Base-by-base conservation (phyloP, 2,113 vertebrate genomes). In the Falcunculus frontatus region DNA sequence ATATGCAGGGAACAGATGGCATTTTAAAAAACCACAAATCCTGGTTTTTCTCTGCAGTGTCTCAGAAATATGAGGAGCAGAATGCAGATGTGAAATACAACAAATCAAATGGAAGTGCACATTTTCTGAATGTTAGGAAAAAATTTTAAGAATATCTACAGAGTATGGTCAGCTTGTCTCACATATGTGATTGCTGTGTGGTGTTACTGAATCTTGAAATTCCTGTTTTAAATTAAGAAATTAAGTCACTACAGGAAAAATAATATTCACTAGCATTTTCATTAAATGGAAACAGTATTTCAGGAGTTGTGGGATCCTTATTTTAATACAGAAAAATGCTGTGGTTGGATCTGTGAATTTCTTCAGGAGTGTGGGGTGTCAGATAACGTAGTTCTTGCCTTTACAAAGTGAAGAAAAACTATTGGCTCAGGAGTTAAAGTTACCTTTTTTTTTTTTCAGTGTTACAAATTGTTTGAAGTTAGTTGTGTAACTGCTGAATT, bases 1-100 rank as follows among this genome's bases (percentile, higher is more conserved):
- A 95, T 87, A 90, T 67, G 83, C 52, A 56, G 65, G 83, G 86
- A 97, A 92, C 94, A 95, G 94, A 91, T 97, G 94, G 80, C 77
- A 81, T 92, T 89, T 19, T 0, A 50, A 80, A 82, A 94, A 69
- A 79, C 41, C 19, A 0, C 4, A 47, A 77, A 37, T 60, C 62
- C 33, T 59, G 7, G 7, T 3, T 4, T 63, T 93, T 91, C 85
- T 80, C 49, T 89, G 39, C 5, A 2, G 35, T 68, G 35, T n/a
- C 56, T 95, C 52, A 52, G 69, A 70, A 89, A 84, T 67, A 62
- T 39, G 78, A 93, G 83, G 55, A 93, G 76, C 39, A 77, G 83
- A 74, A 85, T 93, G 89, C 91, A 94, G 94, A 74, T 95, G 94
- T 80, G 86, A 39, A 83, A n/a, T 47, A 1, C 59, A 78, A 8